Conservation (phyloP, 2,888 invertebrate species). For the Blastobasis adustella region DNA sequence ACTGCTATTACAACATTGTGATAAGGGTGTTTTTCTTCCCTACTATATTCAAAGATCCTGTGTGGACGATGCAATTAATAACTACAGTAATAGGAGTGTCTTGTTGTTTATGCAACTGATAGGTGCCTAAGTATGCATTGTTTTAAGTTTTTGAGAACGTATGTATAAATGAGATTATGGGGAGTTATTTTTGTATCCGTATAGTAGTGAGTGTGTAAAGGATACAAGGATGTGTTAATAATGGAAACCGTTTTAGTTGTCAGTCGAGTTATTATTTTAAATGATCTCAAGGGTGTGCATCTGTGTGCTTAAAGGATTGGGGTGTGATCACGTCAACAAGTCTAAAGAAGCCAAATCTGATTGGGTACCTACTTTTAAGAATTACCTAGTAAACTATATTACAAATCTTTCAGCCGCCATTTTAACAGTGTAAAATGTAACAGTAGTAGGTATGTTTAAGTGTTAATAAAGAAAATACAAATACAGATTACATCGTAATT, state of each 20-base stretch:
- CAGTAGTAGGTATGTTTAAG: constrained; percentile 59
- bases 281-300: constrained; percentile 10
- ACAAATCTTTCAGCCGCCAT: constrained; percentile 8
- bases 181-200: constrained; percentile 63
- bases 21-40: too few relatives aligned
- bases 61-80: too few relatives aligned
- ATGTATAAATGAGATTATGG: constrained; percentile 55
- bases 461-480: constrained; percentile 57
- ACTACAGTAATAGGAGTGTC: too few relatives aligned
- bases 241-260: constrained; percentile 11
- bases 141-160: too few relatives aligned
- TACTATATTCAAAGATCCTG: too few relatives aligned
- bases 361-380: background rate
- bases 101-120: too few relatives aligned
- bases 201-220: constrained; percentile 17
- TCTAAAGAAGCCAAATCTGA: constrained; percentile 2
- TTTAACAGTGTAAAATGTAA: constrained; percentile 39
- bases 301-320: constrained; percentile 2
- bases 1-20: too few relatives aligned
- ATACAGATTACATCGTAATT: too few relatives aligned
- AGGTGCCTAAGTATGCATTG: constrained; percentile 19
- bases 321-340: background rate
- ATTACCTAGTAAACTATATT: background rate
- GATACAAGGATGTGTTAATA: constrained; percentile 17
- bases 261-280: constrained; percentile 13